Evolutionary conservation across 2,797 vertebrate genomes (phyloP).

Genomic region (Schizothorax lantsangensis): DNA sequence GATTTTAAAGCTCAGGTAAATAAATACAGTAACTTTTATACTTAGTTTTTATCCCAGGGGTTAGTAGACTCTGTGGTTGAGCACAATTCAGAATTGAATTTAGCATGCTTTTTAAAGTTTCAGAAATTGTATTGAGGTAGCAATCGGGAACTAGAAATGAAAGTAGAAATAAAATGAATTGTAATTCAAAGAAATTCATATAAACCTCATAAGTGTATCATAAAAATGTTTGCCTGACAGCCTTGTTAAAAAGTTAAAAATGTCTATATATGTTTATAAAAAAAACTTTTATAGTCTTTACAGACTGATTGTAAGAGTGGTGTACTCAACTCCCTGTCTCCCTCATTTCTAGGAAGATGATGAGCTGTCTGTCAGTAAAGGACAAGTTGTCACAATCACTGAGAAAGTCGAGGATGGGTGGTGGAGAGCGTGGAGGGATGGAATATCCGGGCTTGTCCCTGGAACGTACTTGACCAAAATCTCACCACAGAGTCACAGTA

Average conservation of each 20-base stretch:
- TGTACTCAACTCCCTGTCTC: slow-evolving; percentile 2
- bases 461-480: slow-evolving; percentile 87
- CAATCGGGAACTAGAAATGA: neutral
- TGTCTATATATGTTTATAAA: neutral
- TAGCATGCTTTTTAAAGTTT: neutral
- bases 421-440: slow-evolving; percentile 87
- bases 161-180: neutral
- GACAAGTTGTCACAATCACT: slow-evolving; percentile 83
- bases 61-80: neutral
- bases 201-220: neutral
- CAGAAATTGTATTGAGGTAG: neutral
- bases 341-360: slow-evolving; percentile 78
- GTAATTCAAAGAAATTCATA: neutral
- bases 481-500: slow-evolving; percentile 48
- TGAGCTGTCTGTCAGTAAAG: slow-evolving; percentile 85
- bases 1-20: slow-evolving; percentile 86
- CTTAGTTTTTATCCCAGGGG: neutral
- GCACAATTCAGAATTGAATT: neutral
- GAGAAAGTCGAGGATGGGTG: slow-evolving; percentile 86
- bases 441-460: slow-evolving; percentile 85
- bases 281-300: neutral
- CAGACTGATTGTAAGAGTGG: neutral
- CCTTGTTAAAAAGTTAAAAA: neutral
- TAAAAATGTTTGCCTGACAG: neutral
- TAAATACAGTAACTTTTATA: slow-evolving; percentile 12